These are phyloP conservation scores for Drosophila lacertosa DNA, from an alignment of 1,140 invertebrate species.

Conservation along the genomic window DNA sequence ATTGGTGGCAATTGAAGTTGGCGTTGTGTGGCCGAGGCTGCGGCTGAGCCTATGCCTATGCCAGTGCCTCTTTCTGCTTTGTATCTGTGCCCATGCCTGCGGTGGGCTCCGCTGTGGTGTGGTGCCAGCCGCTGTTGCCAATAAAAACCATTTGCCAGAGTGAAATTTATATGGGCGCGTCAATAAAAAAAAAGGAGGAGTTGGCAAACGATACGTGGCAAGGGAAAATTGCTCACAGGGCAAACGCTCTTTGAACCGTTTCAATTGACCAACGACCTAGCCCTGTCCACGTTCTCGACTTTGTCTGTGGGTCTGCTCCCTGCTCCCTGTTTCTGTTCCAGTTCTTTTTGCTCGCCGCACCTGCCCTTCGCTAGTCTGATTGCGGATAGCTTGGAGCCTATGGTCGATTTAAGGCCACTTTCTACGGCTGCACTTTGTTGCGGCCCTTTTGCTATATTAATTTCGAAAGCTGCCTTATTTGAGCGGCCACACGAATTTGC, in stretches of 20 bases:
- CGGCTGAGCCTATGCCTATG: background rate
- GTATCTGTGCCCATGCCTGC: background rate
- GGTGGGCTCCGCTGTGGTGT: conserved; percentile 10
- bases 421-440: conserved; percentile 30
- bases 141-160: conserved; percentile 80
- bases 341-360: background rate
- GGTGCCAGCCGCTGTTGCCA: conserved; percentile 56
- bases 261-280: conserved; percentile 66
- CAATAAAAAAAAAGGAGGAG: conserved; percentile 55
- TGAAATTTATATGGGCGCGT: conserved; percentile 78
- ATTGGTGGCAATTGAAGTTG: conserved; percentile 47
- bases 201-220: conserved; percentile 25
- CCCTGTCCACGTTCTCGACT: background rate
- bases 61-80: background rate
- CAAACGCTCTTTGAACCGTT: conserved; percentile 71
- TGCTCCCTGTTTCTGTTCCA: background rate
- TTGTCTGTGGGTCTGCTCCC: background rate
- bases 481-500: conserved; percentile 42
- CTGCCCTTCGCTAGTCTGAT: conserved; percentile 26
- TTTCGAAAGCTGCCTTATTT: conserved; percentile 58
- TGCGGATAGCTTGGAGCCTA: conserved; percentile 19
- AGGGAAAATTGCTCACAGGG: conserved; percentile 42
- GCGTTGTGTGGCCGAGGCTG: conserved; percentile 1
- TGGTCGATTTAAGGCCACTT: conserved; percentile 23
- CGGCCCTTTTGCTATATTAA: conserved; percentile 54